These are phyloP conservation scores for Spodoptera littoralis DNA, from an alignment of 2,888 invertebrate species.

Conservation along the genomic window DNA sequence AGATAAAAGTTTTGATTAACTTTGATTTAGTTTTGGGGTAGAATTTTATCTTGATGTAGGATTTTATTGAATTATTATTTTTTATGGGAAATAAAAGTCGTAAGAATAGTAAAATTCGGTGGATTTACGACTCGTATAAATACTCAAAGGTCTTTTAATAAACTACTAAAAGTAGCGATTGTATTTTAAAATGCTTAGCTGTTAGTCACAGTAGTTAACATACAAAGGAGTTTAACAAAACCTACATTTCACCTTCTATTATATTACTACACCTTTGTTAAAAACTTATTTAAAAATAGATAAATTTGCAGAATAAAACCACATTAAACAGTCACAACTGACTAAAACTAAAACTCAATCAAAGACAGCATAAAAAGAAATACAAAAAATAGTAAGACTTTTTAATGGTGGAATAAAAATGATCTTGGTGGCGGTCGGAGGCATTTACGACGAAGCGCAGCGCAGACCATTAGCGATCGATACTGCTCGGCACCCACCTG, in stretches of 20 bases:
- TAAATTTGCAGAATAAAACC: too few species aligned
- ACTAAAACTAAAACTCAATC: constrained; percentile 2
- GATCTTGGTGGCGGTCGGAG: constrained; percentile 38
- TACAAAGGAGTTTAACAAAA: too few species aligned
- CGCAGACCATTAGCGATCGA: constrained; percentile 53
- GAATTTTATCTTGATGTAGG: constrained; percentile 42
- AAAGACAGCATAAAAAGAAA: constrained; percentile 11
- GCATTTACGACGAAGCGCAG: constrained; percentile 43
- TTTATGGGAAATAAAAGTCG: constrained; percentile 13
- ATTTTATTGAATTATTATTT: constrained; percentile 46
- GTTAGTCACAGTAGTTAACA: too few species aligned
- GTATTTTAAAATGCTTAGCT: too few species aligned
- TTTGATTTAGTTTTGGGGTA: constrained; percentile 36
- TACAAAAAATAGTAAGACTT: constrained; percentile 14
- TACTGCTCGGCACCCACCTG: constrained; percentile 53
- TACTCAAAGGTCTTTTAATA: too few species aligned
- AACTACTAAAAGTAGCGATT: too few species aligned
- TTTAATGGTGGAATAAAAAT: constrained; percentile 37
- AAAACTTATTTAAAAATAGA: neutral
- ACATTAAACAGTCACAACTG: neutral
- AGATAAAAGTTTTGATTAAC: constrained; percentile 51
- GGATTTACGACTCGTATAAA: neutral
- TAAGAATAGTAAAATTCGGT: neutral
- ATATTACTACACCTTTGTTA: neutral
- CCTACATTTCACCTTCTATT: too few species aligned